phyloP scores from a whole-genome alignment of 2,113 vertebrate species.

The Bubo scandiacus region DNA sequence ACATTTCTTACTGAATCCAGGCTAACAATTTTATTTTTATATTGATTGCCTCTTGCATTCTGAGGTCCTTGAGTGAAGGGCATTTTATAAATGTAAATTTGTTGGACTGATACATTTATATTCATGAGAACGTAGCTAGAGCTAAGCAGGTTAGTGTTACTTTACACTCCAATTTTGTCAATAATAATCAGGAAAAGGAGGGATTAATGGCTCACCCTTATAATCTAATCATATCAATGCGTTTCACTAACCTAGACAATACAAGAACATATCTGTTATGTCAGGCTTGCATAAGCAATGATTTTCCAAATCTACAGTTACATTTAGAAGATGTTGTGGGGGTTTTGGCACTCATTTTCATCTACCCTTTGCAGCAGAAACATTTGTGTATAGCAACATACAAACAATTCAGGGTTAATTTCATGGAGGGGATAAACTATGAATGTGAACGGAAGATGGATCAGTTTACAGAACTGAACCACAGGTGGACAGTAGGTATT shows the following conservation, averaged over 20 bases:
- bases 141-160: slow-evolving; percentile 47
- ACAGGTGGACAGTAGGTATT: not conserved
- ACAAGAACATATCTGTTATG: not conserved
- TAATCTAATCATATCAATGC: slow-evolving; percentile 27
- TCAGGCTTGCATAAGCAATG: not conserved
- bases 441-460: not conserved
- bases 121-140: slow-evolving; percentile 46
- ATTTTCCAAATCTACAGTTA: slow-evolving; percentile 26
- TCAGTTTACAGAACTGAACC: not conserved
- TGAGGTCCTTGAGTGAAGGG: slow-evolving; percentile 44
- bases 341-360: not conserved
- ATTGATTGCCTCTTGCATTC: slow-evolving; percentile 37
- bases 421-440: not conserved
- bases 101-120: slow-evolving; percentile 59
- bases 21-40: not conserved
- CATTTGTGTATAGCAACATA: not conserved
- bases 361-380: not conserved
- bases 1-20: slow-evolving; percentile 29
- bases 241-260: not conserved
- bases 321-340: not conserved
- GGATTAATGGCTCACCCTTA: slow-evolving; percentile 18
- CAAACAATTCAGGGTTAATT: slow-evolving; percentile 21
- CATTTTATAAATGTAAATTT: slow-evolving; percentile 59
- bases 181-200: slow-evolving; percentile 38
- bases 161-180: slow-evolving; percentile 53